Percentiles rank a stretch among this genome's conserved stretches.
Conservation (phyloP, 2,797 vertebrate species). For the Hylomyscus alleni region DNA sequence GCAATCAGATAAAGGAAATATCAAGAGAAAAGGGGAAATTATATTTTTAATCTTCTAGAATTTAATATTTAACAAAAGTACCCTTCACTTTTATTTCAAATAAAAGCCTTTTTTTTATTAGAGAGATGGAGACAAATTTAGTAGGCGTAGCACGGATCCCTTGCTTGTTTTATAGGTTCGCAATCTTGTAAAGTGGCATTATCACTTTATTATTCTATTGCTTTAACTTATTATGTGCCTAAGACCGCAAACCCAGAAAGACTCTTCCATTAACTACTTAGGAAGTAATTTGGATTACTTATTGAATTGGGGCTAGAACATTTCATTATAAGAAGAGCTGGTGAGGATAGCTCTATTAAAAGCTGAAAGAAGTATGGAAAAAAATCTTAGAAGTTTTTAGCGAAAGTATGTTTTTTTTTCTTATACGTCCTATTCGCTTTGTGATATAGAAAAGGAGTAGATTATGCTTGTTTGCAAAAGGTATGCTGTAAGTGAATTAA, state of each 20-base stretch:
- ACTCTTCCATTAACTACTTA: constrained; percentile 75
- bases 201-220: constrained; percentile 81
- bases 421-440: background rate
- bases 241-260: constrained; percentile 72
- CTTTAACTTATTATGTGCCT: constrained; percentile 81
- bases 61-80: constrained; percentile 85
- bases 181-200: constrained; percentile 81
- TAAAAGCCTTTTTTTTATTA: constrained; percentile 77
- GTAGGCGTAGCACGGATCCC: constrained; percentile 79
- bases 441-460: background rate
- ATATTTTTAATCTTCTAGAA: constrained; percentile 80
- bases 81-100: constrained; percentile 79
- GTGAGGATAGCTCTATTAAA: constrained; percentile 53
- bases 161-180: constrained; percentile 84
- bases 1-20: constrained; percentile 78
- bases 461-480: background rate
- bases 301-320: constrained; percentile 61
- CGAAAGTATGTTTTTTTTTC: background rate
- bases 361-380: constrained; percentile 18
- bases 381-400: constrained; percentile 58
- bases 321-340: constrained; percentile 54
- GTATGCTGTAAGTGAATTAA: constrained; percentile 24
- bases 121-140: constrained; percentile 81
- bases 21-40: constrained; percentile 80
- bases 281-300: constrained; percentile 84